Evolutionary conservation across 1,140 invertebrate species (phyloP).

Genomic region (Trachelipus rathkii): DNA sequence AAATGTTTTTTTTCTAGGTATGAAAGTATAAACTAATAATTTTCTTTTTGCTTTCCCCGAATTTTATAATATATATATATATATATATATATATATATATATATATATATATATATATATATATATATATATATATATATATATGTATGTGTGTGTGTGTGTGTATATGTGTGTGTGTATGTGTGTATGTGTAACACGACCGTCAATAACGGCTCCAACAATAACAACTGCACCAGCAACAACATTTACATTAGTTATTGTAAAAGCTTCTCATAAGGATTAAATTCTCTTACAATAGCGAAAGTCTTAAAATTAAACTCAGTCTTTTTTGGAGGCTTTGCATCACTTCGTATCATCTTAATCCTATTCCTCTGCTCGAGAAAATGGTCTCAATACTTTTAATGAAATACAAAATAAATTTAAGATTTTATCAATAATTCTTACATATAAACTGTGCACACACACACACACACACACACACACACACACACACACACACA

Average conservation of each 20-base stretch:
- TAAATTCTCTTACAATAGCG: too few relatives aligned
- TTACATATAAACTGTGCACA: neutral
- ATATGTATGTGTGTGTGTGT: neutral
- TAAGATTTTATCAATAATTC: neutral
- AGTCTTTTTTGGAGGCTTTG: too few relatives aligned
- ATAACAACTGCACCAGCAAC: too few relatives aligned
- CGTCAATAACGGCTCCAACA: too few relatives aligned
- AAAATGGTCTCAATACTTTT: too few relatives aligned
- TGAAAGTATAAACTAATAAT: neutral
- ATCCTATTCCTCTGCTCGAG: too few relatives aligned
- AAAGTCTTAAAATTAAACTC: too few relatives aligned
- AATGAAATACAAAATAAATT: neutral
- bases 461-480: too few relatives aligned
- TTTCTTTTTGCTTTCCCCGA: neutral
- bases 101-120: conserved; percentile 15
- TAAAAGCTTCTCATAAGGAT: too few relatives aligned
- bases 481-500: too few relatives aligned
- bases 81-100: conserved; percentile 4
- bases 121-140: conserved; percentile 15
- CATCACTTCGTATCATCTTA: too few relatives aligned
- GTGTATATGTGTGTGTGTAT: neutral
- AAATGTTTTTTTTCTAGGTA: neutral
- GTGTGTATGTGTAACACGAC: neutral
- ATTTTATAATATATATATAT: neutral
- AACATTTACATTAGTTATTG: too few relatives aligned